A percentile compares a stretch with the other conserved stretches of the same genome.
Evolutionary conservation across 2,888 invertebrate species (phyloP).

Genomic region (Graphium colonna): DNA sequence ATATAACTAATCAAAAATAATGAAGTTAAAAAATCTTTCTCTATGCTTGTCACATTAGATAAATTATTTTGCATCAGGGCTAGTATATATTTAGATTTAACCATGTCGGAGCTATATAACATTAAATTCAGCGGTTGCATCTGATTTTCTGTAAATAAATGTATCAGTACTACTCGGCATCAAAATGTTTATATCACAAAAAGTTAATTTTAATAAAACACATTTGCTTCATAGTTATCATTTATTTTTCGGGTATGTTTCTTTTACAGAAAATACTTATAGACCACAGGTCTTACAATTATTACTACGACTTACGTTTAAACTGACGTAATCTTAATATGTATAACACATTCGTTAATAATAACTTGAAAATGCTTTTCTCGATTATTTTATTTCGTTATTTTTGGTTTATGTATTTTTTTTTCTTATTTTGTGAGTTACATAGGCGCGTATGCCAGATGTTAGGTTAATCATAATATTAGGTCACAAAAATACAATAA

Average conservation of each 20-base stretch:
- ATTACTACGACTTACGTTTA: constrained; percentile 32
- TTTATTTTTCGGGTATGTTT: constrained; percentile 37
- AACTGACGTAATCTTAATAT: constrained; percentile 29
- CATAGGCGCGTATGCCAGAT: constrained; percentile 17
- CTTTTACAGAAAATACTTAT: constrained; percentile 51
- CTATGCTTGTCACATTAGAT: no score
- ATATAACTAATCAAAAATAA: no score
- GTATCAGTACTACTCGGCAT: no score
- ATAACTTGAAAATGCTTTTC: constrained; percentile 42
- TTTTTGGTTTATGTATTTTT: constrained; percentile 21
- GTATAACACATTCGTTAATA: constrained; percentile 11
- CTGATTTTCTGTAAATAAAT: no score
- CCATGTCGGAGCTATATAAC: no score
- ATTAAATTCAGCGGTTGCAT: no score
- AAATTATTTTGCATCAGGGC: no score
- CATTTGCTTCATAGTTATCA: constrained; percentile 24
- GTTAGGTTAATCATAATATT: constrained; percentile 24
- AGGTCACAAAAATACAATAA: constrained; percentile 34
- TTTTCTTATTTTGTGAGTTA: constrained; percentile 25
- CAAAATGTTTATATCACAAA: no score
- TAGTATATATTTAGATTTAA: no score
- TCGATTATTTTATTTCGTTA: constrained; percentile 21
- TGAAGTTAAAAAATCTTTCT: no score
- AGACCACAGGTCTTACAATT: constrained; percentile 73
- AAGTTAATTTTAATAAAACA: constrained; percentile 36